Base-by-base conservation (phyloP, 1,140 invertebrate species). In the Gonatopus flavifemur region DNA sequence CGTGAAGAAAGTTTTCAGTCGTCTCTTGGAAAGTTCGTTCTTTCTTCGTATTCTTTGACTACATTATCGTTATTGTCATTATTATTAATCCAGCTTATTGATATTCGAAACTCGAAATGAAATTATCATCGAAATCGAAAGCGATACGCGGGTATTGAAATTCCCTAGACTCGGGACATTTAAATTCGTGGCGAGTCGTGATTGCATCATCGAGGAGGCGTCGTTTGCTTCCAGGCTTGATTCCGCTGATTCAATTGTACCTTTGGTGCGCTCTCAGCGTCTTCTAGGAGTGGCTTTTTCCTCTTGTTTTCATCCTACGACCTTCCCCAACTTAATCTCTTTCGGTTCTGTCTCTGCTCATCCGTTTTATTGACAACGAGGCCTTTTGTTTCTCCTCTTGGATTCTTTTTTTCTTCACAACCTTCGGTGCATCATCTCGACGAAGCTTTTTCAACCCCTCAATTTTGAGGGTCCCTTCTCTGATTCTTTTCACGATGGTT, bases 181-280 rank as follows among this genome's bases (percentile, higher is more conserved):
- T 66, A 59, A 66, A 66, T 66, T 64, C 63, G 43, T 42, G 30
- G 35, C 25, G 37, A 9, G 16, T 59, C 54, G 44, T 52, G 61
- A 64, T 62, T 59, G 52, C 37, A 24, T 24, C 37, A 22, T 12
- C 51, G n/a, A n/a, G n/a, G n/a, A n/a, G n/a, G 24, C 24, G 45
- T 30, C 45, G 35, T 45, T 55, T 52, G 43, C 47, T 21, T 35
- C 20, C 24, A 12, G 24, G 49, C 48, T 57, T 61, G 48, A 55
- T 65, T 61, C 58, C 50, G 46, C 61, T 65, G 57, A 66, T 64
- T 57, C 61, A 44, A 64, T 66, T 64, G 61, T 64, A 50, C 58
- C 46, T 47, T 16, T 13, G 9, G 18, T n/a, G n/a, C 15, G 24
- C 49, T 10, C 25, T 12, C 48, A 35, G 16, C 16, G 12, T 46